Conservation (phyloP, 2,113 vertebrate species). For the Rhinichthys klamathensis region DNA sequence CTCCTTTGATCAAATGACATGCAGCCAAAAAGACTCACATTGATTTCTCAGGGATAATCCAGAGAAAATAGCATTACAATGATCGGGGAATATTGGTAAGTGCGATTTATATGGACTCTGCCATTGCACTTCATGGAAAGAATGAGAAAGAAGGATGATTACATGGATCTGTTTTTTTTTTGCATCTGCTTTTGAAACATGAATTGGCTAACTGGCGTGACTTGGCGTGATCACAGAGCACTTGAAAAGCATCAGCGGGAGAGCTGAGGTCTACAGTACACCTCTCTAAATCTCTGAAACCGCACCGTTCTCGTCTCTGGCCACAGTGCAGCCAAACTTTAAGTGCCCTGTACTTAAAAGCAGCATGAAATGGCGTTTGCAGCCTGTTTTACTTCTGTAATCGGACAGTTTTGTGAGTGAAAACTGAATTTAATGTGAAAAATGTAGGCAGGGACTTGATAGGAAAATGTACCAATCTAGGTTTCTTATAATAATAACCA, state of each 20-base stretch:
- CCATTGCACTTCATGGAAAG: constrained; percentile 49
- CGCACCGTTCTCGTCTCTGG: neutral
- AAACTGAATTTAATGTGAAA: neutral
- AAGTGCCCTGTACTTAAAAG: neutral
- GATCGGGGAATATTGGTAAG: constrained; percentile 77
- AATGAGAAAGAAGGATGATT: constrained; percentile 61
- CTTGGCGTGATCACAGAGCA: constrained; percentile 64
- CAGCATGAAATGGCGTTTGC: neutral
- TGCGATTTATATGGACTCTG: constrained; percentile 64
- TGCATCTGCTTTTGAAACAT: constrained; percentile 52
- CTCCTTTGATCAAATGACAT: constrained; percentile 64
- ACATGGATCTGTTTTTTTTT: constrained; percentile 67
- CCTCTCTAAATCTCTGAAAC: constrained; percentile 19
- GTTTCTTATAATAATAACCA: neutral
- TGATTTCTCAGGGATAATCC: constrained; percentile 64
- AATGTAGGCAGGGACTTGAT: neutral
- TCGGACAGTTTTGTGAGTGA: neutral
- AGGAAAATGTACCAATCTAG: neutral
- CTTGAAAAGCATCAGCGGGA: constrained; percentile 57
- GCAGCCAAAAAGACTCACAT: constrained; percentile 67
- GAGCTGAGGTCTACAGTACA: constrained; percentile 39
- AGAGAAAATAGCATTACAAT: constrained; percentile 61
- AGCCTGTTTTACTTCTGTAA: neutral
- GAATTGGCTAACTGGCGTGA: constrained; percentile 67
- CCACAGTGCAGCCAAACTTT: neutral